Percentiles rank a stretch among this genome's conserved stretches.
These are phyloP conservation scores for Paralvinella palmiformis DNA, from an alignment of 1,140 invertebrate species.

Conservation along the genomic window DNA sequence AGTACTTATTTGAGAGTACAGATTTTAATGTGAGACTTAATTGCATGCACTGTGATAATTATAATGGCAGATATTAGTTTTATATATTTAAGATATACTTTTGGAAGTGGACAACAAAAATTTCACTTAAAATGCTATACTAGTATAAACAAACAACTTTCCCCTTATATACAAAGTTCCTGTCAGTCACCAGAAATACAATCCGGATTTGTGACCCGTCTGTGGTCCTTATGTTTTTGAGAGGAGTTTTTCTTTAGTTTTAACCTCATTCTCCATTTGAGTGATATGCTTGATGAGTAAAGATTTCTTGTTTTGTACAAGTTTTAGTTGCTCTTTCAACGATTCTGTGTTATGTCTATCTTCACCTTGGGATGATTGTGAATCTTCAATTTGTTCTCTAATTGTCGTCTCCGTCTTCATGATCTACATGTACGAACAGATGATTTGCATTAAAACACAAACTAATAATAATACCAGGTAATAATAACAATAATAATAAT, in stretches of 20 bases:
- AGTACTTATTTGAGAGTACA: no score
- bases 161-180: no score
- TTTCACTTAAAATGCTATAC: no score
- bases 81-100: no score
- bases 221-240: no score
- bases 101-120: no score
- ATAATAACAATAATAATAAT: neutral
- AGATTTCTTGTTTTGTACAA: neutral
- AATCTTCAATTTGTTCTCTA: neutral
- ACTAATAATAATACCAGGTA: neutral
- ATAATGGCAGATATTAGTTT: no score
- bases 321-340: neutral
- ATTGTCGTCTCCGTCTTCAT: slow-evolving; percentile 4
- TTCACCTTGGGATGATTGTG: neutral
- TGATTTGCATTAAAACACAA: neutral
- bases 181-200: no score
- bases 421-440: neutral
- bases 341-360: neutral
- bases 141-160: no score
- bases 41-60: no score
- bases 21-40: no score
- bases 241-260: slow-evolving; percentile 2
- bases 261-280: neutral
- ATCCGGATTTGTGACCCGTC: no score
- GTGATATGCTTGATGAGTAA: neutral